Base-by-base conservation (phyloP, 2,113 vertebrate species). In the Pantherophis guttatus region DNA sequence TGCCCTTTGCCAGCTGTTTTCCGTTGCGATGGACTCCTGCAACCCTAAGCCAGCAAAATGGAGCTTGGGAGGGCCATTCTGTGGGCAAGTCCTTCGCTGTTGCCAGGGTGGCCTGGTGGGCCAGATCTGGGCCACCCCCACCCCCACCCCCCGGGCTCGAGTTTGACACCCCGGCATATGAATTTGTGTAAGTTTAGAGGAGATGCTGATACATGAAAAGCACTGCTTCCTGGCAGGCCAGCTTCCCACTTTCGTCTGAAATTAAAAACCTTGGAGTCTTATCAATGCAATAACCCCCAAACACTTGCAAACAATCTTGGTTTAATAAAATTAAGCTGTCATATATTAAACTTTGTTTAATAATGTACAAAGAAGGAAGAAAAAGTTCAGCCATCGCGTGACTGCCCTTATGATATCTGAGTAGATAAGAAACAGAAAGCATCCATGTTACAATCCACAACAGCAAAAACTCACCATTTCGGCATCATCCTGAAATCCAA, bases 281-380 rank as follows among this genome's bases (percentile, higher is more conserved):
- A 23, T 8, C 59, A 33, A 23, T 91, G 62, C 3, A 75, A 26
- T 52, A 29, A 90, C n/a, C 33, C 75, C 33, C 17, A 21, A 81
- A 44, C 8, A 3, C 33, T 81, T 81, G 88, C 57, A 58, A 53
- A 50, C 86, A 65, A 33, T 29, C 8, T 11, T 17, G 17, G 3
- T 86, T 55, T 70, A 93, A 86, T 89, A 54, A 90, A n/a, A 62
- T 53, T 24, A 62, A 90, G 3, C 2, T 85, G 90, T 26, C 17
- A 90, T 90, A 21, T 19, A 26, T 90, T 86, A 86, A 90, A 65
- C 93, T 62, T 54, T 62, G 54, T 92, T 91, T 86, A 81, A 39
- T n/a, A 10, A 0, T 50, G 8, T 86, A 44, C 8, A 62, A 26
- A 17, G 24, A 8, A 87, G n/a, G n/a, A 13, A 87, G 86, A 13